phyloP scores from a whole-genome alignment of 2,797 vertebrate genomes.

The Acomys russatus region DNA sequence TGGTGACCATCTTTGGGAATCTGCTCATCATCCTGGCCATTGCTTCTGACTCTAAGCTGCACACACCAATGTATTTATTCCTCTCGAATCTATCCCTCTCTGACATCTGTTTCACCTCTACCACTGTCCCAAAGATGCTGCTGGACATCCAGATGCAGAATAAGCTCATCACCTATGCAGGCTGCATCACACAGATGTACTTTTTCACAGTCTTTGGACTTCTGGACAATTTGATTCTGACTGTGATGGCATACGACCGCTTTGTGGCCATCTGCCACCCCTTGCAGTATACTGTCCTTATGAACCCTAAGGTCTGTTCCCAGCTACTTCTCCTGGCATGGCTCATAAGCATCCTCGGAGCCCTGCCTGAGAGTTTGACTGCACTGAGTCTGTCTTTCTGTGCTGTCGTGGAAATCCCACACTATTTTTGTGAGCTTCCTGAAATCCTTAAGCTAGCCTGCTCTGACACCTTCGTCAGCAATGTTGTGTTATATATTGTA shows the following conservation, averaged over 20 bases:
- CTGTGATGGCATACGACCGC: conserved; percentile 18
- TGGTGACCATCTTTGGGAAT: background rate
- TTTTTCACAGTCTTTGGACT: conserved; percentile 44
- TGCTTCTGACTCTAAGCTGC: conserved; percentile 4
- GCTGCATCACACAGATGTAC: conserved; percentile 37
- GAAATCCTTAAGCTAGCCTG: conserved; percentile 18
- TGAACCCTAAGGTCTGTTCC: background rate
- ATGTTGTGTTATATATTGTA: background rate
- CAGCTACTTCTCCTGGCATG: background rate
- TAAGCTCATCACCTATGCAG: background rate
- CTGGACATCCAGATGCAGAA: conserved; percentile 15
- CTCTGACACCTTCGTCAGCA: conserved; percentile 39
- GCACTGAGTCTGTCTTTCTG: background rate
- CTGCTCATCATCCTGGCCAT: conserved; percentile 43
- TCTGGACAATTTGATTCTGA: conserved; percentile 54
- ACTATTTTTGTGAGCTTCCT: conserved; percentile 56
- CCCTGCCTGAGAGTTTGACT: conserved; percentile 27
- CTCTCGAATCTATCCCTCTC: conserved; percentile 40
- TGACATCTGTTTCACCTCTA: conserved; percentile 63
- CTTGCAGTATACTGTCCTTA: background rate
- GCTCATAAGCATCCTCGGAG: conserved; percentile 15
- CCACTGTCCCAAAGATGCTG: conserved; percentile 54
- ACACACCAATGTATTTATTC: conserved; percentile 44
- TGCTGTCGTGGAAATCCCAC: background rate
- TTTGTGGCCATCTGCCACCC: conserved; percentile 54